Evolutionary conservation across 2,888 invertebrate species (phyloP), one percentile per base, ranked within the genome.

Genomic region (Andrena haemorrhoa): DNA sequence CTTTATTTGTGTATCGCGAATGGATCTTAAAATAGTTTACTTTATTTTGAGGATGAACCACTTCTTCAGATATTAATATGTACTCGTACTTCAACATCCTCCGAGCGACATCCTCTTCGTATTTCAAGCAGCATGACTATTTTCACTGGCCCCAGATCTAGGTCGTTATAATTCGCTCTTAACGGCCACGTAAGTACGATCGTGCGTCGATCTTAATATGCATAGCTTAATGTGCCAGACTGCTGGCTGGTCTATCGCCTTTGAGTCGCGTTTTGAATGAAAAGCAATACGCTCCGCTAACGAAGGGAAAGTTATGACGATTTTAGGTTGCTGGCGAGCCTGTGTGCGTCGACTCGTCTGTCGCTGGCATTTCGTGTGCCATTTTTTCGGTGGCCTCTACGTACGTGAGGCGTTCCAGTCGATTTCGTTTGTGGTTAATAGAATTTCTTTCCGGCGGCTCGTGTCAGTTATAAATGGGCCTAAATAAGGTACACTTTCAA

Each of bases 281-380:
- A 79, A 79, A 87, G 63, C 75, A 79, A 79, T 71, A 35, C 73
- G 51, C 61, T 56, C 51, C 26, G 29, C 51, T 68, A 75, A 60
- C 78, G 65, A 79, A 79, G 89, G 88, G 89, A 88, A 88, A 88
- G 88, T 89, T 86, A 83, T 82, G 85, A 86, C 73, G 76, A 60
- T 76, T 84, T 75, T 74, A 63, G 65, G 61, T 53, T 68, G 53
- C 35, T 58, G 12, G 47, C 20, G 33, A 26, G 33, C 29, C 58
- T 53, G 23, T 60, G 53, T 29, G 35, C 51, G 31, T n/a, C 61
- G 69, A 58, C 60, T 60, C 49, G 53, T 74, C 23, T 56, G 20
- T 56, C 56, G 56, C 23, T 20, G 56, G 10, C 26, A 56, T 56
- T 58, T n/a, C 7, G 56, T 35, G 31, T 61, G 63, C 64, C 56